Conservation (phyloP, 2,113 vertebrate genomes). For the Amazona guildingii region DNA sequence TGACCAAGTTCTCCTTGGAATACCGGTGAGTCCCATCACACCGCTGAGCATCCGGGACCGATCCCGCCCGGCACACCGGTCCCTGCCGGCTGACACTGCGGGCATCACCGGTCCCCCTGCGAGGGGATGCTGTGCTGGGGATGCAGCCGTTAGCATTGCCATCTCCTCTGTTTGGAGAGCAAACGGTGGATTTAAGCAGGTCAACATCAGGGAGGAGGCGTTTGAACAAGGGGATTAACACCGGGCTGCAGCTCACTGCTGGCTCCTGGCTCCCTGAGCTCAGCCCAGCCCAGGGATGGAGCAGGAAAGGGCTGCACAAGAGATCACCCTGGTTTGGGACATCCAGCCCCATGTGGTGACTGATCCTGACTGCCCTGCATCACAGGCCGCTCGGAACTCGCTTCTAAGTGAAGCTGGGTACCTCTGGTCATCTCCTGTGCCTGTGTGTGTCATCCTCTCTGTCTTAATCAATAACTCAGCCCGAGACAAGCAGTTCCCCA, state of each 20-base stretch:
- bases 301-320: not conserved
- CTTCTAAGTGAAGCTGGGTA: not conserved
- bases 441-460: not conserved
- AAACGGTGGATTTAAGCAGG: not conserved
- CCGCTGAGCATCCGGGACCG: accelerated
- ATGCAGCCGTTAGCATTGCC: not conserved
- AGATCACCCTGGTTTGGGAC: accelerated
- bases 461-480: constrained; percentile 68
- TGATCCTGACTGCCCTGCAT: not conserved
- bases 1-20: constrained; percentile 96
- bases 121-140: not conserved
- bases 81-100: not conserved
- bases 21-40: constrained; percentile 81
- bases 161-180: not conserved
- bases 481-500: constrained; percentile 21
- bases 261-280: not conserved
- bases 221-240: not conserved
- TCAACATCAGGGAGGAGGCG: not conserved
- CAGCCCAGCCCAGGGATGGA: accelerated
- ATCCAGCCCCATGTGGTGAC: not conserved
- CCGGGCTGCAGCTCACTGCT: not conserved
- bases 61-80: accelerated
- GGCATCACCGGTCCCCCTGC: not conserved
- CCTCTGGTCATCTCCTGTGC: not conserved
- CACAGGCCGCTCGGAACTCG: not conserved